Percentiles rank a stretch among this genome's conserved stretches.
These are phyloP conservation scores for Tragelaphus buxtoni DNA, from an alignment of 2,113 vertebrate genomes.

Conservation along the genomic window DNA sequence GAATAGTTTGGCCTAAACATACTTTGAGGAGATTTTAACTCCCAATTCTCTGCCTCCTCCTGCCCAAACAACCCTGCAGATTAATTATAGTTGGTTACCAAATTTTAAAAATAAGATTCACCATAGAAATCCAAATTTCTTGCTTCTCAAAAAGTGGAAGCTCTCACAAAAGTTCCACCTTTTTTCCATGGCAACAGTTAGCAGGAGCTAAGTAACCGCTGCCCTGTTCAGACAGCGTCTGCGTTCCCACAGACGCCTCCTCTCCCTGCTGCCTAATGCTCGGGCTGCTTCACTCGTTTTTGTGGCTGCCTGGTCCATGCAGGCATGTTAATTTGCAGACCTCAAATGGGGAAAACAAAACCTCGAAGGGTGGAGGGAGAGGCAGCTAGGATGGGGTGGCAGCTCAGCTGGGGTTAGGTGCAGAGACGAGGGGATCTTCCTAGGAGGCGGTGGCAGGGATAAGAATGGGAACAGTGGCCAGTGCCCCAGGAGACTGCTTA, in stretches of 20 bases:
- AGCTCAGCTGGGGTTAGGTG: background rate
- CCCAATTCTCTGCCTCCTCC: conserved; percentile 26
- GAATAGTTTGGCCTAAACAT: background rate
- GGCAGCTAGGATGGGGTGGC: background rate
- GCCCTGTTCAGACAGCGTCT: background rate
- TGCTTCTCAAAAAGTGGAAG: background rate
- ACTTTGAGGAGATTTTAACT: conserved; percentile 29
- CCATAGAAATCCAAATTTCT: conserved; percentile 10
- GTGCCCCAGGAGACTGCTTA: background rate
- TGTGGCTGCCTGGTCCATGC: background rate
- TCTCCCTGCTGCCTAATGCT: background rate
- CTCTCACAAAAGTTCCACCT: background rate
- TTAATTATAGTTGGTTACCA: conserved; percentile 45
- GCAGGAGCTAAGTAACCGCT: background rate
- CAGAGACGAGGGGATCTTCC: background rate
- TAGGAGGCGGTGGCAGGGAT: background rate
- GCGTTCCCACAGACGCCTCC: background rate
- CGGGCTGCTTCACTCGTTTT: background rate
- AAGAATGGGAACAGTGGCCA: background rate
- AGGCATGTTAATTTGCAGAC: background rate
- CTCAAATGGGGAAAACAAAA: background rate
- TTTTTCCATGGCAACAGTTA: background rate
- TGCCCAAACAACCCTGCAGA: conserved; percentile 34
- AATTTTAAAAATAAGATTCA: conserved; percentile 51
- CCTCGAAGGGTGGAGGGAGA: background rate